These are phyloP conservation scores for Palythoa grandis DNA, from an alignment of 92 coral and sea anemone genomes.

Conservation along the genomic window DNA sequence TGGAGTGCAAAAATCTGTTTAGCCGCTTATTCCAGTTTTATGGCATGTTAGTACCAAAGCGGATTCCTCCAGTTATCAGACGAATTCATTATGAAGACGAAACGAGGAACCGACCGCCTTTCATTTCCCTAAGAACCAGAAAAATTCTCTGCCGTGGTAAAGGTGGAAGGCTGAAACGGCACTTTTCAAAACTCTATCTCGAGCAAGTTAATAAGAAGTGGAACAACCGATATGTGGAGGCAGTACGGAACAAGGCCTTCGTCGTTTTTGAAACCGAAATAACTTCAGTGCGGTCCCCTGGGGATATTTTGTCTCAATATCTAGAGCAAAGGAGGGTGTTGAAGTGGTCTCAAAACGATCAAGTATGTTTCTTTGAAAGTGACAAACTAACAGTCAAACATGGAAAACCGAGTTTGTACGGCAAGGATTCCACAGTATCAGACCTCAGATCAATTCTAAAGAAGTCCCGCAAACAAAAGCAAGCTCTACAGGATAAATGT, in stretches of 20 bases:
- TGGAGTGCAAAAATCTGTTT: neutral
- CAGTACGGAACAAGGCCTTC: neutral
- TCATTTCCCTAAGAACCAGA: neutral
- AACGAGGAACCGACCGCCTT: neutral
- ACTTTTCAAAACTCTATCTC: conserved; percentile 10
- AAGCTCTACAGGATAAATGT: neutral
- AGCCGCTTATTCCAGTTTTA: neutral
- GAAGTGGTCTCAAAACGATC: conserved; percentile 16
- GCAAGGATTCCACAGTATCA: neutral
- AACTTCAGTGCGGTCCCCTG: conserved; percentile 10
- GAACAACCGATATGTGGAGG: conserved; percentile 25
- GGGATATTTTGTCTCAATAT: neutral
- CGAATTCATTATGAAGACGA: conserved; percentile 37
- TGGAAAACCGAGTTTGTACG: neutral
- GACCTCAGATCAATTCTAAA: conserved; percentile 13
- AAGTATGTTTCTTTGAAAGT: conserved; percentile 7
- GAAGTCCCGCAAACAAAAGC: neutral
- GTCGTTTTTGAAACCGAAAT: conserved; percentile 18
- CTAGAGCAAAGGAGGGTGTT: conserved; percentile 8
- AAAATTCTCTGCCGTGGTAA: neutral
- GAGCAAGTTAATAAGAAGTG: conserved; percentile 30
- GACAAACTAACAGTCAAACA: neutral
- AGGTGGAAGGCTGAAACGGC: neutral
- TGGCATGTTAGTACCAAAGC: neutral
- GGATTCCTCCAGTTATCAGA: neutral